Evolutionary conservation across 2,797 vertebrate species (phyloP), one percentile per base, ranked within the genome.

Genomic region (Danio kyathit): DNA sequence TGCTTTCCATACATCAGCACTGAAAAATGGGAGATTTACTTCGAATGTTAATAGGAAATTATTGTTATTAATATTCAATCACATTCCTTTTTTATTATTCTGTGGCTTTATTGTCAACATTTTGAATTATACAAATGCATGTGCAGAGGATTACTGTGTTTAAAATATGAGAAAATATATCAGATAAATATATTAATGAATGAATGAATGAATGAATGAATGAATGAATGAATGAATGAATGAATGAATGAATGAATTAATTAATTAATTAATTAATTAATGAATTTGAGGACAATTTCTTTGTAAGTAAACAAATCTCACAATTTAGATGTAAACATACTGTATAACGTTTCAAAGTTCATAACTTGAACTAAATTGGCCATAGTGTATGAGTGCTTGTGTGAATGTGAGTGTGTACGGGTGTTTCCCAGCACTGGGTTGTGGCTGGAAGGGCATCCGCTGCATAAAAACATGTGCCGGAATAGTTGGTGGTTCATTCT

Each of bases 51-150:
- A 72, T 76, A n/a, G 2, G 5, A 29, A 29, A 1, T 29, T 29
- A 56, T 43, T 9, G 54, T 59, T 59, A 14, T 60, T 72, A 61
- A 6, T 80, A 64, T 70, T 70, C 10, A 13, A 14, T 56, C 29
- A 29, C 29, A 29, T 52, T 43, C 3, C 11, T 46, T 44, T 14
- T 29, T 69, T 49, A 8, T 29, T 29, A 56, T 74, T 74, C 38
- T 49, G 70, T 19, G 16, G 29, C 66, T 72, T 73, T 83, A 49
- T 63, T 74, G 11, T 65, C 46, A 70, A 41, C 84, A 84, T 41
- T 82, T 29, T 29, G 60, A 49, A 81, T 86, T 81, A 77, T 29
- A 44, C 51, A 79, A 84, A 76, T 71, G 46, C 63, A 72, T 57
- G 54, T 75, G 59, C 78, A 61, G 41, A 70, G 70, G 74, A 83